Percentiles rank a stretch among this genome's conserved stretches.
Conservation (phyloP, 2,797 vertebrate species). For the Falco cherrug region DNA sequence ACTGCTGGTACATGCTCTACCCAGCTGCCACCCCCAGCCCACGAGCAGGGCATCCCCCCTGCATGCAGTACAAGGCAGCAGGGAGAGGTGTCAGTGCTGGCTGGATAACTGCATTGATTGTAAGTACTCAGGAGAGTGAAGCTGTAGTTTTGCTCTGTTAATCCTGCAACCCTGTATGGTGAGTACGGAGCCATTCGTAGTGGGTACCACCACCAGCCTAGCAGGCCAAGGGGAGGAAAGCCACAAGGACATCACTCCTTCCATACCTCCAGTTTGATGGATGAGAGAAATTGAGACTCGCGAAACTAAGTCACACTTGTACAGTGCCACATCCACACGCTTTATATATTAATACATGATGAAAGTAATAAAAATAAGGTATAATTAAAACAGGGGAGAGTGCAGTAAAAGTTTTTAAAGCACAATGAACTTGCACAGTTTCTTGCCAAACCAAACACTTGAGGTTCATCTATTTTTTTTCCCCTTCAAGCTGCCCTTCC, state of each 20-base stretch:
- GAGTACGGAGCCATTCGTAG: fast-evolving
- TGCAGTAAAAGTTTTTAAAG: conserved; percentile 4
- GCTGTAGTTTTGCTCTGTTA: not conserved
- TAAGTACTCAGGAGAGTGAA: not conserved
- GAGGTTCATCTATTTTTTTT: conserved; percentile 4
- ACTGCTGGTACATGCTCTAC: not conserved
- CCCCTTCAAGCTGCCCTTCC: conserved; percentile 43
- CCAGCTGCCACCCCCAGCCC: not conserved
- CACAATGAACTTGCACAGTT: not conserved
- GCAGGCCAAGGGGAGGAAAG: not conserved
- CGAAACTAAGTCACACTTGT: not conserved
- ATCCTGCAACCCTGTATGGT: not conserved
- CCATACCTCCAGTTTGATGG: not conserved
- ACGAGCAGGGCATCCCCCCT: not conserved
- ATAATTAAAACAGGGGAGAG: not conserved
- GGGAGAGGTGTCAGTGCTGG: not conserved
- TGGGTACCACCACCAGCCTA: not conserved
- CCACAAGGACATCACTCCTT: not conserved
- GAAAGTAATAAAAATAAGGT: conserved; percentile 5
- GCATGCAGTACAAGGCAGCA: fast-evolving
- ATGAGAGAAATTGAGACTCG: not conserved
- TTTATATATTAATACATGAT: not conserved
- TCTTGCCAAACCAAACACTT: conserved; percentile 46
- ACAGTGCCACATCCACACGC: not conserved
- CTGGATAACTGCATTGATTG: not conserved